Base-by-base conservation (phyloP, 2,888 invertebrate species). In the Schizotus pectinicornis region DNA sequence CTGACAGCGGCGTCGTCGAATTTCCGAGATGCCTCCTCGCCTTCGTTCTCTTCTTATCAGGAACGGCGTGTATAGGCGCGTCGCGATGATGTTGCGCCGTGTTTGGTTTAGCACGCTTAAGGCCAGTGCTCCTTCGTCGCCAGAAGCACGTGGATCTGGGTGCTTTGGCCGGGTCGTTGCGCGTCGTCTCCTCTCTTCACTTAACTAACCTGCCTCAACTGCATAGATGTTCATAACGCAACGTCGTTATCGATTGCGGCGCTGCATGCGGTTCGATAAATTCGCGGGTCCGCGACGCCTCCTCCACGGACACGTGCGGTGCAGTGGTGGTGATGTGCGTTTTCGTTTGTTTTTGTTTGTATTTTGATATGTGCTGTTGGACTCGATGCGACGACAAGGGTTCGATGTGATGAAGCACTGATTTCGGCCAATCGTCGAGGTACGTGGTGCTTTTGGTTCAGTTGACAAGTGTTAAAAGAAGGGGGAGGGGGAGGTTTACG, bases 61-160 rank as follows among this genome's bases (percentile, higher is more conserved):
- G 43, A 39, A 33, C 43, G 30, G 48, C 22, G 22, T 22, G 22
- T 22, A 22, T 22, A 61, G 62, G 62, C 60, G 67, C 65, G 64
- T 61, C 68, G 67, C 63, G 63, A 64, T 63, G 61, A 61, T 55
- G 55, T 61, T 65, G 64, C 61, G 68, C 64, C 67, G 65, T 62
- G 64, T 64, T 67, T 65, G 64, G 62, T 65, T 65, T 63, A 63
- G 56, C 60, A 66, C 62, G 58, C 60, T 59, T 51, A 62, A 69
- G 69, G 69, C 68, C 68, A 68, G 69, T 68, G 68, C 68, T 69
- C 68, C 60, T 67, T 65, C 62, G 65, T 58, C 64, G 62, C 55
- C 60, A 61, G 56, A 59, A 62, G 68, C 67, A 69, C 68, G 68
- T 69, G 69, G 64, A 68, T 57, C 61, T 54, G 59, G 56, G 63